Conservation (phyloP, 2,113 vertebrate species). For the Peromyscus polionotus region DNA sequence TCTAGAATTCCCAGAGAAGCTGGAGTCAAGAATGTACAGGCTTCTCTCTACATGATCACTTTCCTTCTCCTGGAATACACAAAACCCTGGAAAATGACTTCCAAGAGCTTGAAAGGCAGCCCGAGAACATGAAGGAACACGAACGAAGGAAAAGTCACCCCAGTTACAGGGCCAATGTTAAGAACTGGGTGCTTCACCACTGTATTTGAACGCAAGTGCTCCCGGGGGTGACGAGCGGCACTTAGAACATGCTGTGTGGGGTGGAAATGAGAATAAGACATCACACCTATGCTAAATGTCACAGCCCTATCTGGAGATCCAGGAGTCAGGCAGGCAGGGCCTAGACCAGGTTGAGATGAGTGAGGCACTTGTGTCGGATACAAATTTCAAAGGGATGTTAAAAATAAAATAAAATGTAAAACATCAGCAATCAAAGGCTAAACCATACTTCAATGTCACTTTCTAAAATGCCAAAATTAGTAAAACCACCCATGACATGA, state of each 20-base stretch:
- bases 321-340: neutral
- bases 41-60: neutral
- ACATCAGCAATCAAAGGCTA: neutral
- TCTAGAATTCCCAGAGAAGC: neutral
- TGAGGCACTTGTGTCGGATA: neutral
- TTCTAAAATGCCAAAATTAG: conserved; percentile 12
- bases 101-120: neutral
- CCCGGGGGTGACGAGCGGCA: too few relatives aligned
- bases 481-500: neutral
- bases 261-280: neutral
- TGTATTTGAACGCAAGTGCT: neutral
- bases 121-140: neutral
- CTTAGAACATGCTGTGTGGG: neutral
- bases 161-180: neutral
- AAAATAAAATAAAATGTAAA: neutral
- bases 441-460: neutral
- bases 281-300: neutral
- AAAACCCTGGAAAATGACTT: neutral
- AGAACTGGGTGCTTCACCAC: neutral
- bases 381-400: neutral
- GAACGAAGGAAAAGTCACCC: neutral
- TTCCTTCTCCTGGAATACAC: neutral
- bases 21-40: neutral
- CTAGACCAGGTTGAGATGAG: too few relatives aligned
- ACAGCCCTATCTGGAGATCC: neutral